Conservation (phyloP, 2,113 vertebrate species). For the Mesitornis unicolor region DNA sequence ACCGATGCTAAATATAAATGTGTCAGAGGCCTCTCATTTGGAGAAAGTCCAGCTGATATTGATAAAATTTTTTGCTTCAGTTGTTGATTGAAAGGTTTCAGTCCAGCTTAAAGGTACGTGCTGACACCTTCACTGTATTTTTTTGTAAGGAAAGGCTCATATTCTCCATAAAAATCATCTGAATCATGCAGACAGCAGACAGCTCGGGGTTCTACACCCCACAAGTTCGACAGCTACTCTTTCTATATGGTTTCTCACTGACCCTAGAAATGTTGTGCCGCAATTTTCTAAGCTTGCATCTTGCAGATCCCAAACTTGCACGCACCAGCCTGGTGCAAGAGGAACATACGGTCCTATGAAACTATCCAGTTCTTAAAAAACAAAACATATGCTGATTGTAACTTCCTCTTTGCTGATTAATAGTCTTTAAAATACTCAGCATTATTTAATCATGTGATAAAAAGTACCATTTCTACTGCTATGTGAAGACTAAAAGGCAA, state of each 20-base stretch:
- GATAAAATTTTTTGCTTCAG: conserved; percentile 12
- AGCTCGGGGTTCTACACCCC: background rate
- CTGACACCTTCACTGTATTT: background rate
- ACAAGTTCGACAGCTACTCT: background rate
- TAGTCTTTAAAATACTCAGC: background rate
- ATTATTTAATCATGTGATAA: background rate
- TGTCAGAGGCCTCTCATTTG: background rate
- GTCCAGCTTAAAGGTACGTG: background rate
- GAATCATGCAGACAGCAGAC: background rate
- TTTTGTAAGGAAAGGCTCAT: background rate
- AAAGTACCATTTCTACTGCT: background rate
- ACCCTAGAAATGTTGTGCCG: background rate
- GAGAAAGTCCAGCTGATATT: conserved; percentile 31
- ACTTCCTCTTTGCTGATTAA: conserved; percentile 29
- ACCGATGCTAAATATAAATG: background rate
- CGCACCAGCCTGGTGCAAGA: background rate
- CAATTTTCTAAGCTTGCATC: background rate
- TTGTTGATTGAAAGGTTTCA: conserved; percentile 28
- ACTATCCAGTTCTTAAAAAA: background rate
- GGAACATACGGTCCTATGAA: conserved; percentile 4
- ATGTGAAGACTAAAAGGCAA: background rate
- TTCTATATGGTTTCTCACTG: background rate
- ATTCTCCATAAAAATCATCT: background rate
- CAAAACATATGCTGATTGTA: background rate
- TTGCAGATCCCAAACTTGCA: background rate